Percentiles rank a stretch among this genome's conserved stretches.
These are phyloP conservation scores for Antedon mediterranea DNA, from an alignment of 53 echinoderm and acorn worm genomes.

Conservation along the genomic window DNA sequence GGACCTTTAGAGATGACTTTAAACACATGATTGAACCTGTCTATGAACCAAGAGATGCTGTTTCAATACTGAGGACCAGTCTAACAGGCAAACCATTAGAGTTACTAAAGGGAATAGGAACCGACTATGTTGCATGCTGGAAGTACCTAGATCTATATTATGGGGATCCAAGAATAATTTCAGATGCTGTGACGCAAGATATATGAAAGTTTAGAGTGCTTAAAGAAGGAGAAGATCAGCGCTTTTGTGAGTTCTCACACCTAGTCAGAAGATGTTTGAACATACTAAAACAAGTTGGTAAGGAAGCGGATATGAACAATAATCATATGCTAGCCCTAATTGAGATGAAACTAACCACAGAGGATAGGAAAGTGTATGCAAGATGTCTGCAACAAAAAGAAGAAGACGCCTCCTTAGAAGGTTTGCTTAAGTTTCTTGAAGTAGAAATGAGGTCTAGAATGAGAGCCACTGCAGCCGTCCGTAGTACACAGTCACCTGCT, in stretches of 20 bases:
- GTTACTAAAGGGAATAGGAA: constrained; percentile 30
- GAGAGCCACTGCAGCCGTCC: constrained; percentile 32
- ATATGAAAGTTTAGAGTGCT: no score
- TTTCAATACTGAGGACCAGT: no score
- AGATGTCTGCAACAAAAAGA: constrained; percentile 7
- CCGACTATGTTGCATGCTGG: constrained; percentile 24
- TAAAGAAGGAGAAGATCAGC: background rate
- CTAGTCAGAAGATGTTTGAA: no score
- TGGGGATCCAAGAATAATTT: no score
- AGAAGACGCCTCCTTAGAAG: constrained; percentile 4
- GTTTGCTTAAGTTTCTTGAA: constrained; percentile 28
- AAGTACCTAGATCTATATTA: constrained; percentile 9
- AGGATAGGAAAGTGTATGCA: constrained; percentile 19
- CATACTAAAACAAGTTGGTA: no score
- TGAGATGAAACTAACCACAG: constrained; percentile 15
- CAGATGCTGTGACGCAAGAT: no score
- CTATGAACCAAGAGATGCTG: no score
- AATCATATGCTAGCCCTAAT: constrained; percentile 22
- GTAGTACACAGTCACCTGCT: no score
- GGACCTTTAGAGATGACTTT: no score
- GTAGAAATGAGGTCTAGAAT: constrained; percentile 32
- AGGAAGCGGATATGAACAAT: constrained; percentile 13
- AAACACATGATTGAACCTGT: no score
- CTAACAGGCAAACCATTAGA: no score
- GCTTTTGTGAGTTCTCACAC: no score